A percentile compares a stretch with the other conserved stretches of the same genome.
Evolutionary conservation across 2,888 invertebrate species (phyloP).

Genomic region (Pteria penguin): DNA sequence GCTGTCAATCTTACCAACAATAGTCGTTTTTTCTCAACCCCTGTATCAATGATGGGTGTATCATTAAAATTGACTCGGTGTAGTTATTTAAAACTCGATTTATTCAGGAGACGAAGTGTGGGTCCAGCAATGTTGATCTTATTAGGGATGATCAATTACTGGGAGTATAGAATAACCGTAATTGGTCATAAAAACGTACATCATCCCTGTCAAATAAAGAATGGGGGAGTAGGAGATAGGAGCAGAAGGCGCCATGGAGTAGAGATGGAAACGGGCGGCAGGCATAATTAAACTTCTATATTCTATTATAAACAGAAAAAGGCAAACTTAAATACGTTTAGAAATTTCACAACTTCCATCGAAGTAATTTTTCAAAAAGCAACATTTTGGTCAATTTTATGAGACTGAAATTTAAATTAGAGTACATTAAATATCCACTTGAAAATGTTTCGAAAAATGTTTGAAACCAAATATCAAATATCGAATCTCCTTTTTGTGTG

Average conservation of each 20-base stretch:
- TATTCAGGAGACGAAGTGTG: slow-evolving; percentile 42
- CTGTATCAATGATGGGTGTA: slow-evolving; percentile 38
- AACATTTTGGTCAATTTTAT: too few relatives aligned
- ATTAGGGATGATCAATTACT: slow-evolving; percentile 49
- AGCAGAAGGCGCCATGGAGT: slow-evolving; percentile 41
- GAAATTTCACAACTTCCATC: too few relatives aligned
- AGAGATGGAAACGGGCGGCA: slow-evolving; percentile 31
- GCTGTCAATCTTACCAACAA: slow-evolving; percentile 32
- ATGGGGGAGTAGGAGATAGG: slow-evolving; percentile 27
- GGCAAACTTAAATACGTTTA: too few relatives aligned
- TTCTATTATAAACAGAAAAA: background rate
- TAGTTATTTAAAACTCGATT: slow-evolving; percentile 45
- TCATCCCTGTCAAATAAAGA: slow-evolving; percentile 33
- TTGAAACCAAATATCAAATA: too few relatives aligned
- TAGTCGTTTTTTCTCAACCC: slow-evolving; percentile 15
- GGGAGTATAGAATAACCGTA: slow-evolving; percentile 41
- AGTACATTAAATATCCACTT: too few relatives aligned
- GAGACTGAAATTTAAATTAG: too few relatives aligned
- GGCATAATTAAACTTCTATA: background rate
- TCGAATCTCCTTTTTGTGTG: too few relatives aligned
- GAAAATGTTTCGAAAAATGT: too few relatives aligned
- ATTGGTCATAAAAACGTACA: slow-evolving; percentile 36
- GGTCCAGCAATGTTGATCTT: slow-evolving; percentile 39
- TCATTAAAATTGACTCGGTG: slow-evolving; percentile 9
- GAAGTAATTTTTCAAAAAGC: too few relatives aligned